Evolutionary conservation across 1,140 invertebrate genomes (phyloP).

Genomic region (Drosophila hydei): DNA sequence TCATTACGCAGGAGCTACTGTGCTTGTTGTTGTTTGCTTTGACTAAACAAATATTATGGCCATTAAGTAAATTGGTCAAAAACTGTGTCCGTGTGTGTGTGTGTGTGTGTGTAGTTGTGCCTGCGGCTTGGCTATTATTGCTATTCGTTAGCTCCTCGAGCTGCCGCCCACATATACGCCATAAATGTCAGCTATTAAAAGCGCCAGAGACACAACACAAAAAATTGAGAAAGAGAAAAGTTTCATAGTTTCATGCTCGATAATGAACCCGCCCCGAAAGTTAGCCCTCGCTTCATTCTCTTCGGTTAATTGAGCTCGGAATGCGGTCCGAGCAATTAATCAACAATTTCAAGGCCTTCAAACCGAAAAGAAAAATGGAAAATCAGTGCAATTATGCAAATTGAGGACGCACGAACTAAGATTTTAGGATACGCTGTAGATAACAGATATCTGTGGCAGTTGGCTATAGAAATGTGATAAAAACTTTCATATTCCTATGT

Average conservation of each 20-base stretch:
- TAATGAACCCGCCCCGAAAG: conserved; percentile 38
- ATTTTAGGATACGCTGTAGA: not conserved
- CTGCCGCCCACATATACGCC: conserved; percentile 35
- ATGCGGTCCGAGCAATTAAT: conserved; percentile 73
- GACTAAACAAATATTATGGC: conserved; percentile 82
- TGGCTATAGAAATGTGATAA: too few species aligned
- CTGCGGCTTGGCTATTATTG: conserved; percentile 37
- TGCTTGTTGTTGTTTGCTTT: conserved; percentile 64
- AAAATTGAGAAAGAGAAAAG: too few species aligned
- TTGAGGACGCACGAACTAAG: conserved; percentile 32
- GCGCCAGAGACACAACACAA: conserved; percentile 23
- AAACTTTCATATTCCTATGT: too few species aligned
- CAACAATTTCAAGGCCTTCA: conserved; percentile 67
- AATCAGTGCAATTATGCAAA: conserved; percentile 79
- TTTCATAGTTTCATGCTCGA: conserved; percentile 47
- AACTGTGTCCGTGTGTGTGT: conserved; percentile 7
- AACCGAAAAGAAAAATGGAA: conserved; percentile 38
- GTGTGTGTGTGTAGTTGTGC: conserved; percentile 1
- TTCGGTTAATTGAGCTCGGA: conserved; percentile 54
- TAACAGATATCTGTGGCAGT: too few species aligned
- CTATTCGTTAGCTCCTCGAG: conserved; percentile 29
- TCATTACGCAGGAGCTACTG: conserved; percentile 59
- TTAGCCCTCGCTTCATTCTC: conserved; percentile 10
- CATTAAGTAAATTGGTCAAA: conserved; percentile 79
- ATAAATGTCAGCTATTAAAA: conserved; percentile 53